Evolutionary conservation across 1,140 invertebrate species (phyloP), one percentile per base, ranked within the genome.

Genomic region (Pseudomyrmex pallidus): DNA sequence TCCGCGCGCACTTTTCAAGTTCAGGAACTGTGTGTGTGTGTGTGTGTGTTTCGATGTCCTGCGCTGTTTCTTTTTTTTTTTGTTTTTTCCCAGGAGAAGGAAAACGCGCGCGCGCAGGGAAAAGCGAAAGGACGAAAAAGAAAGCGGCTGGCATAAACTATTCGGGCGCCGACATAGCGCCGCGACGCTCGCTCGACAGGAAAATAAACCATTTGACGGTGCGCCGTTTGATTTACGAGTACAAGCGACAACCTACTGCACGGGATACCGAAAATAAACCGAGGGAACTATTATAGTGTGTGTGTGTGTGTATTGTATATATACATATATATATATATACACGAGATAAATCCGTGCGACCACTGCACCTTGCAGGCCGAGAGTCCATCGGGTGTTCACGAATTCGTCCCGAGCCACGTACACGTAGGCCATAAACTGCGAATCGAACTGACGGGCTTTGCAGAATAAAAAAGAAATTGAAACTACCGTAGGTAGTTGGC

Each of bases 201-300:
- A 87, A 88, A 88, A 88, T 85, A 87, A 88, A 88, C 87, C 48
- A 57, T 74, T 82, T 52, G 63, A 63, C 82, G 22, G n/a, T 57
- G 61, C 48, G 52, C 83, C 72, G 85, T 90, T 90, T 85, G 89
- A 90, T 90, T 90, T 90, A 90, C 84, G 89, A 87, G 78, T 74
- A 76, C 86, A 74, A 77, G 74, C 87, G 82, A 87, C 89, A 90
- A 90, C 89, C 89, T 90, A 90, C 89, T 89, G 89, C 89, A 90
- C 89, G 83, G 89, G 76, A 87, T 85, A 89, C 89, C 80, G 80
- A 87, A 88, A 88, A 88, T 89, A 90, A 84, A 90, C 77, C 84
- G 83, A 76, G 73, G 74, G 73, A 84, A 82, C 68, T 80, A 89
- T 87, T 85, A 82, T 83, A 54, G 54, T 56, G 78, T 64, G 59